phyloP scores from a whole-genome alignment of 2,888 invertebrate genomes.

The Tortrix viridana region DNA sequence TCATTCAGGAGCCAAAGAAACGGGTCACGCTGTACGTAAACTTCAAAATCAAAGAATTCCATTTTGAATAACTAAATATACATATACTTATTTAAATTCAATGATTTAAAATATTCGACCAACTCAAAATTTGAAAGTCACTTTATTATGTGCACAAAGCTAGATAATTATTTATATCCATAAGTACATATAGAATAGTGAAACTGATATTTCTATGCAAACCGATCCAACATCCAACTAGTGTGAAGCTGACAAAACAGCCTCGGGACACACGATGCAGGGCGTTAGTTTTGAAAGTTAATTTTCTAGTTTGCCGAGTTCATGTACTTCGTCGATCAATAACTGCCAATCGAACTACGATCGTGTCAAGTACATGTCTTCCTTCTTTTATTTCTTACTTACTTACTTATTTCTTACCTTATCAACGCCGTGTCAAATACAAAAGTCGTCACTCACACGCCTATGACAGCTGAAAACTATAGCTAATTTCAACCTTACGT shows the following conservation, averaged over 20 bases:
- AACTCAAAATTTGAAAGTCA: background rate
- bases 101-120: too few species aligned
- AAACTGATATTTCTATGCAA: constrained; percentile 19
- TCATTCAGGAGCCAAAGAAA: too few species aligned
- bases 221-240: constrained; percentile 20
- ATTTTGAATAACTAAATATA: too few species aligned
- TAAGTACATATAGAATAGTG: too few species aligned
- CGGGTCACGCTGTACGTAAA: too few species aligned
- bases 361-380: constrained; percentile 17
- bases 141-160: background rate
- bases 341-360: constrained; percentile 28
- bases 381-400: background rate
- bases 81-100: too few species aligned
- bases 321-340: constrained; percentile 68
- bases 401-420: background rate
- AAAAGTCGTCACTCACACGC: too few species aligned
- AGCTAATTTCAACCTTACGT: too few species aligned
- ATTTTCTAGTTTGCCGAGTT: constrained; percentile 69
- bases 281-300: constrained; percentile 70
- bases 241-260: constrained; percentile 57
- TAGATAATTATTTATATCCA: background rate
- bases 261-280: constrained; percentile 39
- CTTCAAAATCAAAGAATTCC: too few species aligned
- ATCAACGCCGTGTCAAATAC: too few species aligned
- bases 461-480: too few species aligned